Percentiles rank a stretch among this genome's conserved stretches.
Conservation (phyloP, 2,797 vertebrate genomes). For the Eidolon dupreanum region DNA sequence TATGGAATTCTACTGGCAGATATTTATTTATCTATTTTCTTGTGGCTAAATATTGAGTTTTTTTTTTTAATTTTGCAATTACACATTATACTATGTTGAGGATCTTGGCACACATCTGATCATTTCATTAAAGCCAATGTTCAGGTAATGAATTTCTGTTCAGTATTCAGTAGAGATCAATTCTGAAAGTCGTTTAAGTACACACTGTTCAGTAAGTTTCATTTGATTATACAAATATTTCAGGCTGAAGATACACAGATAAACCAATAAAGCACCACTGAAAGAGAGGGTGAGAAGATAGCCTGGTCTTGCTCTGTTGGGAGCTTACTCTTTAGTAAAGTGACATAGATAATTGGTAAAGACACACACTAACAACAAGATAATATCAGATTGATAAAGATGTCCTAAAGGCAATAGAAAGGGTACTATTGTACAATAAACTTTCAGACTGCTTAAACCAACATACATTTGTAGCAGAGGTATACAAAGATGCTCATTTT, state of each 20-base stretch:
- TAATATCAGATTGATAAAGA: background rate
- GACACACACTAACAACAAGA: background rate
- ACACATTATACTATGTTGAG: background rate
- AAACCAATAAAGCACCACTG: background rate
- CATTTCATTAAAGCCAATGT: conserved; percentile 28
- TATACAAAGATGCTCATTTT: background rate
- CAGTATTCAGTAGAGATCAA: background rate
- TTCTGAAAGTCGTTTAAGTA: background rate
- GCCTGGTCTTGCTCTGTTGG: background rate
- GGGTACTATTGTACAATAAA: background rate
- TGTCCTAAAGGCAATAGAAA: background rate
- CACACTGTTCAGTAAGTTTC: background rate
- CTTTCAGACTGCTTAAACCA: background rate
- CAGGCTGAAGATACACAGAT: background rate
- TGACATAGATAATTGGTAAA: background rate
- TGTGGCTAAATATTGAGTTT: background rate
- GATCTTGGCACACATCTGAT: background rate
- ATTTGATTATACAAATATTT: background rate
- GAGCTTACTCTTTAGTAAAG: background rate
- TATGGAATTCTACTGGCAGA: background rate
- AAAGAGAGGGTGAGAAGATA: background rate
- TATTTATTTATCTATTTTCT: background rate
- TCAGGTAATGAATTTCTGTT: background rate
- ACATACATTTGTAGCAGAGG: background rate
- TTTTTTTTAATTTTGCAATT: background rate